phyloP scores from a whole-genome alignment of 2,888 invertebrate genomes.

The Cetonia aurata region DNA sequence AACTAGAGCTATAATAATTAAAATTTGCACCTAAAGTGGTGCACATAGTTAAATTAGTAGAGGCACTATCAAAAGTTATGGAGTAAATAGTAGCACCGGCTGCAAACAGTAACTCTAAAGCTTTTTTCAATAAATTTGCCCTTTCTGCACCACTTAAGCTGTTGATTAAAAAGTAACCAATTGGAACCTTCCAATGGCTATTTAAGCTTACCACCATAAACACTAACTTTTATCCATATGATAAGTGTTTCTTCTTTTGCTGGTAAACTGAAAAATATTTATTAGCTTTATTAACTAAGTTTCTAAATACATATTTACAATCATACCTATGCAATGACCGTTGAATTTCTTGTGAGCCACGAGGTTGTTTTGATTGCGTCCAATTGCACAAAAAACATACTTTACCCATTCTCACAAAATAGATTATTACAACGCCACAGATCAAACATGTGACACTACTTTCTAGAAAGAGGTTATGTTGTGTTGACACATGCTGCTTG shows the following conservation, averaged over 20 bases:
- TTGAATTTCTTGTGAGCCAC: background rate
- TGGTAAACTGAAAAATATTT: background rate
- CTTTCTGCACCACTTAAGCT: conserved; percentile 41
- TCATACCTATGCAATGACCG: conserved; percentile 3
- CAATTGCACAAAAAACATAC: too few species aligned
- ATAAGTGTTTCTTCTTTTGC: background rate
- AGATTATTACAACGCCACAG: too few species aligned
- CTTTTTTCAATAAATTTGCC: conserved; percentile 48
- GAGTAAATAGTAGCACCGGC: conserved; percentile 48
- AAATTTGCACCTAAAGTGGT: conserved; percentile 32
- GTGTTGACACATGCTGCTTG: too few species aligned
- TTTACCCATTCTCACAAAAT: too few species aligned
- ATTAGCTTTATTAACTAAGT: background rate
- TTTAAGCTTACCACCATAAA: conserved; percentile 54
- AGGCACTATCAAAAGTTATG: conserved; percentile 53
- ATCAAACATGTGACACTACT: too few species aligned
- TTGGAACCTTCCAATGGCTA: conserved; percentile 52
- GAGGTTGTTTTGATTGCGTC: background rate
- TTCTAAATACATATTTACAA: background rate
- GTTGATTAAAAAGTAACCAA: conserved; percentile 52
- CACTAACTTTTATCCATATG: conserved; percentile 44
- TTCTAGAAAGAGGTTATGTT: too few species aligned
- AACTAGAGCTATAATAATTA: conserved; percentile 47
- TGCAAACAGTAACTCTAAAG: conserved; percentile 48
- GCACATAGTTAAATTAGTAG: conserved; percentile 48